Conservation (phyloP, 2,797 vertebrate genomes). For the Trachurus trachurus region DNA sequence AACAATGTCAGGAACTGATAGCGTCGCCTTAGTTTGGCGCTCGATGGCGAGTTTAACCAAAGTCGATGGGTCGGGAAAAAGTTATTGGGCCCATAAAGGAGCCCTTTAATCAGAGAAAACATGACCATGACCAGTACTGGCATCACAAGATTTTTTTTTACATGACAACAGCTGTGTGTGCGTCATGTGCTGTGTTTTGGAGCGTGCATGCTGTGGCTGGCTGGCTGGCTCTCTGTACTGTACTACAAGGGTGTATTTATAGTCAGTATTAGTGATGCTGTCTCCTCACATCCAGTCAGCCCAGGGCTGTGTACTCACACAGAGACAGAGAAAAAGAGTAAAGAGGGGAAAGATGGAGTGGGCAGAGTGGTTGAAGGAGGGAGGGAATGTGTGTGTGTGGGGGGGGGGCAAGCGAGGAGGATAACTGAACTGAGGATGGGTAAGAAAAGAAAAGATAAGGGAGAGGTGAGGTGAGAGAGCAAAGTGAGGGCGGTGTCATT, state of each 20-base stretch:
- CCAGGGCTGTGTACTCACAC: constrained; percentile 70
- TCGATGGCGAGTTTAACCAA: background rate
- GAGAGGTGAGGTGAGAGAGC: constrained; percentile 22
- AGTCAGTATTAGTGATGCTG: constrained; percentile 82
- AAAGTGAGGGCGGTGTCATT: constrained; percentile 19
- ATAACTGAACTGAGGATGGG: background rate
- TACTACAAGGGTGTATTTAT: constrained; percentile 83
- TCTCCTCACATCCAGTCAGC: constrained; percentile 83
- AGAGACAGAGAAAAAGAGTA: constrained; percentile 63
- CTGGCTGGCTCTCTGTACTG: constrained; percentile 69
- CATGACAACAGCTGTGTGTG: constrained; percentile 36
- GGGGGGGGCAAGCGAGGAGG: background rate
- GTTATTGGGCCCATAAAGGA: background rate
- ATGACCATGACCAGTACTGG: background rate
- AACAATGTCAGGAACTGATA: background rate
- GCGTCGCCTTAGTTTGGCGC: background rate
- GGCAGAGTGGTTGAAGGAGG: background rate
- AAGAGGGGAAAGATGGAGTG: constrained; percentile 49
- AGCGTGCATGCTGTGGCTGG: constrained; percentile 54
- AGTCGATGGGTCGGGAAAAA: constrained; percentile 6
- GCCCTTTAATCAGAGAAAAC: constrained; percentile 1
- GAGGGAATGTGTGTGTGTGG: too few species aligned
- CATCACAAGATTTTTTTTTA: constrained; percentile 17
- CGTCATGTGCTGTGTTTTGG: constrained; percentile 44
- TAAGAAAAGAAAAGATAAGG: background rate